These are phyloP conservation scores for Micrasema longulum DNA, from an alignment of 1,140 invertebrate genomes.

Conservation along the genomic window DNA sequence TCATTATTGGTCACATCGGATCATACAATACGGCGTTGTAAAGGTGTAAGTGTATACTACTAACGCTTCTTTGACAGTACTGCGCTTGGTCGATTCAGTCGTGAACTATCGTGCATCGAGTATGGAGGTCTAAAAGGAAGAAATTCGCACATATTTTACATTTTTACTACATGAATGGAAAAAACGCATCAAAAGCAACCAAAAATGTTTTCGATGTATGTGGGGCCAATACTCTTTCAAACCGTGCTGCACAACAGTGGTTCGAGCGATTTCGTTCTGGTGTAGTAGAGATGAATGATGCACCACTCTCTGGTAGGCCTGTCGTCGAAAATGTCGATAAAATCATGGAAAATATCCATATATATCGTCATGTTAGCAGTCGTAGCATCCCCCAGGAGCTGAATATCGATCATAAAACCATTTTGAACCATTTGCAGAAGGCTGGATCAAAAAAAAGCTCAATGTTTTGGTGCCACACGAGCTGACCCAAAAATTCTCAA, in stretches of 20 bases:
- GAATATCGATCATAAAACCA: neutral
- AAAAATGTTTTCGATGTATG: too few relatives aligned
- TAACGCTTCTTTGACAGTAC: constrained; percentile 14
- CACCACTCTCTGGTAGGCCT: constrained; percentile 18
- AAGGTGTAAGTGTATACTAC: constrained; percentile 6
- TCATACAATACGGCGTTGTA: constrained; percentile 1
- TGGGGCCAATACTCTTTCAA: constrained; percentile 11
- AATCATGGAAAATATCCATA: constrained; percentile 22
- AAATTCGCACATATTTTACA: too few relatives aligned
- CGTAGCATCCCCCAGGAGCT: constrained; percentile 12
- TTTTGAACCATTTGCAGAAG: constrained; percentile 1
- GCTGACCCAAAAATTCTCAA: too few relatives aligned
- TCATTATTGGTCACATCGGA: constrained; percentile 7
- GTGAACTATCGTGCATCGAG: too few relatives aligned
- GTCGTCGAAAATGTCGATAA: constrained; percentile 25
- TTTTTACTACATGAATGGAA: too few relatives aligned
- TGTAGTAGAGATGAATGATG: constrained; percentile 18
- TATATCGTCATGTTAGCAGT: constrained; percentile 16
- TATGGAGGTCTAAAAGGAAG: too few relatives aligned
- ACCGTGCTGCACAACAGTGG: constrained; percentile 9
- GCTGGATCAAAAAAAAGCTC: too few relatives aligned
- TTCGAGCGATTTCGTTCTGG: constrained; percentile 18
- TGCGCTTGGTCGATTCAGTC: too few relatives aligned
- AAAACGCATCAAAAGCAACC: too few relatives aligned
- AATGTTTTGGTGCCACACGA: too few relatives aligned